Evolutionary conservation across 2,888 invertebrate genomes (phyloP), one percentile per base, ranked within the genome.

Genomic region (Nineta flava): DNA sequence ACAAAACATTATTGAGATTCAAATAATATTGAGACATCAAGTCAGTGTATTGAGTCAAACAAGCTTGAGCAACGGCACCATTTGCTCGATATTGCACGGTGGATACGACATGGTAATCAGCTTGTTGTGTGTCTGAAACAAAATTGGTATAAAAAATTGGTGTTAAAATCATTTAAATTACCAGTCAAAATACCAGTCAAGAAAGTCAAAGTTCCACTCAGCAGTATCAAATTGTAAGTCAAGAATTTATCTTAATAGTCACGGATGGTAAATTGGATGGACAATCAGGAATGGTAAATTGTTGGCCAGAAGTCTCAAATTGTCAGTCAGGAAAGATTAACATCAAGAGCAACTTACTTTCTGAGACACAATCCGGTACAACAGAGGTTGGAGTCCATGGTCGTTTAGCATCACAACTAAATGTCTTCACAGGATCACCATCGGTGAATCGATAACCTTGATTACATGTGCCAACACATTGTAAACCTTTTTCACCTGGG

Each of bases 281-380:
- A 26, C 4, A 26, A 26, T 19, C 19, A 4, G 2, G 19, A 19
- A 19, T 4, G 19, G 3, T 19, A 19, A 19, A 19, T 19, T 19
- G 2, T 19, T 19, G 19, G 19, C 2, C 5, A 5, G 26, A n/a
- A n/a, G n/a, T n/a, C n/a, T n/a, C n/a, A n/a, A n/a, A n/a, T 26
- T 26, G 26, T 26, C 7, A n/a, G n/a, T n/a, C n/a, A n/a, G n/a
- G n/a, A n/a, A n/a, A n/a, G n/a, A n/a, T n/a, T n/a, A n/a, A 6
- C 26, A 26, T 7, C 26, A 26, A 26, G 26, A 7, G 7, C 48
- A 12, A 65, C 71, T 65, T 65, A 85, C 84, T 87, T 75, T 92
- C 91, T 3, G 92, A 91, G 17, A 95, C 93, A 66, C 95, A 95
- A 61, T 94, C 92, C 0, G 94, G 94, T 17, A 94, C 92, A 45